Evolutionary conservation across 2,888 invertebrate genomes (phyloP).

Genomic region (Eremobia ochroleuca): DNA sequence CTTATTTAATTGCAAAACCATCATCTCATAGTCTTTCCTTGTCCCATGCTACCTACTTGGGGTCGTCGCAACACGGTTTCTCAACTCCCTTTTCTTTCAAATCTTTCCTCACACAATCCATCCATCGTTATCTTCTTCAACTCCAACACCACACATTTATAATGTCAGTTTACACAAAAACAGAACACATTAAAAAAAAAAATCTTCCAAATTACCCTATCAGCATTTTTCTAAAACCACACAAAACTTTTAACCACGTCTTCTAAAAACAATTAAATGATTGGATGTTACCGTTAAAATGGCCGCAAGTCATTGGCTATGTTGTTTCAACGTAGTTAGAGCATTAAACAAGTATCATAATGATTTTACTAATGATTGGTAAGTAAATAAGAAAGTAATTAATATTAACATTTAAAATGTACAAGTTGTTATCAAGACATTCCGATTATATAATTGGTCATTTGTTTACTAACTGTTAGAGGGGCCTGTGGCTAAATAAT

Average conservation of each 20-base stretch:
- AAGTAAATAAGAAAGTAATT: constrained; percentile 46
- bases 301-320: constrained; percentile 13
- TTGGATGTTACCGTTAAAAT: constrained; percentile 16
- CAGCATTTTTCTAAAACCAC: constrained; percentile 16
- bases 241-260: background rate
- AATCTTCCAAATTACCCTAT: background rate
- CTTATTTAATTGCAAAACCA: no score
- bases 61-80: no score
- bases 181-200: background rate
- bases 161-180: background rate
- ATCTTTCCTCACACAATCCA: background rate
- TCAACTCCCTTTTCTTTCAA: no score
- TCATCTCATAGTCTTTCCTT: no score
- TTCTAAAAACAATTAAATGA: constrained; percentile 41
- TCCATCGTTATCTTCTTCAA: background rate
- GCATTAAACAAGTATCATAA: constrained; percentile 47
- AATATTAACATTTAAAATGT: constrained; percentile 10
- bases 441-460: constrained; percentile 13
- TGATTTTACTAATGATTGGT: constrained; percentile 45
- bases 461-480: background rate
- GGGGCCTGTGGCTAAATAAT: no score
- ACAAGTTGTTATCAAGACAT: constrained; percentile 20
- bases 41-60: no score
- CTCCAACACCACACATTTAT: background rate
- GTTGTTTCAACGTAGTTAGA: background rate